Percentiles rank a stretch among this genome's conserved stretches.
phyloP scores from a whole-genome alignment of 2,113 vertebrate species.

The Microcebus jonahi region DNA sequence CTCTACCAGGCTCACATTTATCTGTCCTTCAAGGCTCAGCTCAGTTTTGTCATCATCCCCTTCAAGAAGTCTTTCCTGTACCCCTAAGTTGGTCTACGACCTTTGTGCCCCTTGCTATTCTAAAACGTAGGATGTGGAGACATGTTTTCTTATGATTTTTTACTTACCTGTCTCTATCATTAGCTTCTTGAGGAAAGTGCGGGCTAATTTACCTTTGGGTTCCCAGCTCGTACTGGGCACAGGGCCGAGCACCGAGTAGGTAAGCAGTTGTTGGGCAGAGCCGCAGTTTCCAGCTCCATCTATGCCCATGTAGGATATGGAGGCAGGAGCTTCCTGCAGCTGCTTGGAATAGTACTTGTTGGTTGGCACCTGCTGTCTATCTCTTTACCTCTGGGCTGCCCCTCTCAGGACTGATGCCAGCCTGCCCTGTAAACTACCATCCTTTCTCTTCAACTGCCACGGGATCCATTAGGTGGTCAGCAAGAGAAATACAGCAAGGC shows the following conservation, averaged over 20 bases:
- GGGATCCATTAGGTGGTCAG: not conserved
- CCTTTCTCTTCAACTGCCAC: not conserved
- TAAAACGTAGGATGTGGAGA: not conserved
- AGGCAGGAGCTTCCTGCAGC: not conserved
- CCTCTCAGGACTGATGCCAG: not conserved
- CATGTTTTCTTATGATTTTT: not conserved
- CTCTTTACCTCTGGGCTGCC: not conserved
- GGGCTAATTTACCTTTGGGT: not conserved
- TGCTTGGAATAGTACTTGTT: not conserved
- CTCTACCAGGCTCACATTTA: not conserved
- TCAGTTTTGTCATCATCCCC: conserved; percentile 9
- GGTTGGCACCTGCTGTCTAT: not conserved
- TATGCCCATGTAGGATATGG: not conserved
- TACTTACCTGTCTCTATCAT: not conserved
- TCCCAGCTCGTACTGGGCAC: not conserved
- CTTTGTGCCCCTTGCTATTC: not conserved
- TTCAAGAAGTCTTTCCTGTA: conserved; percentile 9
- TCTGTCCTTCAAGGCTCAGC: conserved; percentile 18
- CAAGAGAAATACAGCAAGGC: not conserved
- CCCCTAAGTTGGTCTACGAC: not conserved
- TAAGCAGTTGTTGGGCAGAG: not conserved
- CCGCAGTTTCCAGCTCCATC: not conserved
- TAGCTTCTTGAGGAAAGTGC: not conserved
- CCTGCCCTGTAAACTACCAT: not conserved
- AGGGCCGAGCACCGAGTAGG: not conserved